These are phyloP conservation scores for Muscidifurax raptorellus DNA, from an alignment of 1,140 invertebrate species.

Conservation along the genomic window DNA sequence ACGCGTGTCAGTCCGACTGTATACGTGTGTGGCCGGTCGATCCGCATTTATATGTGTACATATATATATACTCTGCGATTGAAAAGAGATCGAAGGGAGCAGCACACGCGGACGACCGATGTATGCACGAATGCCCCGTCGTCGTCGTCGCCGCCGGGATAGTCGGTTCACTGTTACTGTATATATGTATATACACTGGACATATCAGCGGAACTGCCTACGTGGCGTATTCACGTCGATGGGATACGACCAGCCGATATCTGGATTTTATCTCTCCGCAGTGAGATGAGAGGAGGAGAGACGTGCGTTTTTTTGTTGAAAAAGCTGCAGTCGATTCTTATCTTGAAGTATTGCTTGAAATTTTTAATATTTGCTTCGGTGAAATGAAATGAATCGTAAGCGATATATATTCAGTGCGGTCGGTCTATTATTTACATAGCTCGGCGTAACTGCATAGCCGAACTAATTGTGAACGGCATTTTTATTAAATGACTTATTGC, in stretches of 20 bases:
- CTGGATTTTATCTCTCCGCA: conserved; percentile 28
- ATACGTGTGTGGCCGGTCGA: background rate
- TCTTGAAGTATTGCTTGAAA: background rate
- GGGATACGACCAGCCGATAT: conserved; percentile 1
- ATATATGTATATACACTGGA: conserved; percentile 5
- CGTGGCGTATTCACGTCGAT: conserved; percentile 4
- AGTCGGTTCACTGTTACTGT: background rate
- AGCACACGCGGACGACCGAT: conserved; percentile 33
- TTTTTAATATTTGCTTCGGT: background rate
- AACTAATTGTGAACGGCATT: too few species aligned
- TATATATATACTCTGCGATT: background rate
- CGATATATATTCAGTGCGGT: too few species aligned
- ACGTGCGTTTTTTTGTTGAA: background rate
- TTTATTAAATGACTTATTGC: too few species aligned
- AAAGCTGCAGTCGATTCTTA: background rate
- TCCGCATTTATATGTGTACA: too few species aligned
- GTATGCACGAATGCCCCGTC: background rate
- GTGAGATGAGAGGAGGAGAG: background rate
- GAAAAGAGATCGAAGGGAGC: conserved; percentile 50
- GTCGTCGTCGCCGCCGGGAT: background rate
- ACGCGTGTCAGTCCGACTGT: background rate
- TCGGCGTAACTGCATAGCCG: too few species aligned
- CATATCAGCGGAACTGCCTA: conserved; percentile 4
- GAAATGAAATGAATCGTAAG: too few species aligned
- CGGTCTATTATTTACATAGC: too few species aligned